These are phyloP conservation scores for Montipora sp. DNA, from an alignment of 64 coral and sea anemone species.

Conservation along the genomic window DNA sequence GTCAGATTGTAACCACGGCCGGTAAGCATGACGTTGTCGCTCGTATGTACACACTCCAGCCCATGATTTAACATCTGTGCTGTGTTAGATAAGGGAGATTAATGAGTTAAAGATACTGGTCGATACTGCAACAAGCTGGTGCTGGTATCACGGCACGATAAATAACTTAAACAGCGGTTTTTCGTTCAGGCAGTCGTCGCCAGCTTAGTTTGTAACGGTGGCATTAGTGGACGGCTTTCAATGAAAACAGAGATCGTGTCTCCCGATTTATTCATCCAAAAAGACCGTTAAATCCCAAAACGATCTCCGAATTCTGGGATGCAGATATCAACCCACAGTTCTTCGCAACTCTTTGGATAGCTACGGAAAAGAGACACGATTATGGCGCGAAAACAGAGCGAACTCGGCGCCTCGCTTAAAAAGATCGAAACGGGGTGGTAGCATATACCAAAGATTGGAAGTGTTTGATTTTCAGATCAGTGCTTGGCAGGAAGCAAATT, in stretches of 20 bases:
- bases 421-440: neutral
- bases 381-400: neutral
- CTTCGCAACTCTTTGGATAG: no score
- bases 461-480: slow-evolving; percentile 42
- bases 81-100: slow-evolving; percentile 11
- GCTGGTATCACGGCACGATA: neutral
- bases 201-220: neutral
- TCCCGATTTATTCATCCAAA: slow-evolving; percentile 14
- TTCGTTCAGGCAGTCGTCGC: neutral
- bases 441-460: neutral
- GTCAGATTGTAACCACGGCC: neutral
- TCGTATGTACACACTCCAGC: slow-evolving; percentile 6
- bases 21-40: slow-evolving; percentile 9
- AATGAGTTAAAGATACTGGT: neutral
- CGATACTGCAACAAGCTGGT: neutral
- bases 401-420: neutral
- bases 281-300: slow-evolving; percentile 29
- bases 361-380: neutral
- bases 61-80: slow-evolving; percentile 40
- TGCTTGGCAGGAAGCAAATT: slow-evolving; percentile 42
- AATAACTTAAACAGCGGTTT: slow-evolving; percentile 23
- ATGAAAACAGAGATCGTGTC: slow-evolving; percentile 6
- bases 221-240: neutral
- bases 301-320: neutral
- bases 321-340: no score